Evolutionary conservation across 2,113 vertebrate genomes (phyloP).

Genomic region (Sceloporus tristichus): DNA sequence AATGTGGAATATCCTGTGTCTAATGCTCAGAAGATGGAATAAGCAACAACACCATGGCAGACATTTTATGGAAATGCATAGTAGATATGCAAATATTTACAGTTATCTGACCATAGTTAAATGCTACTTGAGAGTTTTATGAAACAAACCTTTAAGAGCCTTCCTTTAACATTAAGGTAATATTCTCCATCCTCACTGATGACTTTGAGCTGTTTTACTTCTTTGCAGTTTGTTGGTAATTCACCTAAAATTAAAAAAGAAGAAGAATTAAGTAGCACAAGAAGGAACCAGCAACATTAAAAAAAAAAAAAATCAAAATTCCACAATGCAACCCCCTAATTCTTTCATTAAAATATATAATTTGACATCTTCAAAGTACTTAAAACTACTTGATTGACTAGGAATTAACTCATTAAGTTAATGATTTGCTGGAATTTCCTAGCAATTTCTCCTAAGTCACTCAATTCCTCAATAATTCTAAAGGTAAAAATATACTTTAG

Average conservation of each 20-base stretch:
- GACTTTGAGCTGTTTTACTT: conserved; percentile 78
- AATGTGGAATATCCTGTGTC: background rate
- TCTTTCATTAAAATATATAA: background rate
- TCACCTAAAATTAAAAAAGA: conserved; percentile 80
- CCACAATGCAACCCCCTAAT: background rate
- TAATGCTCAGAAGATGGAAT: background rate
- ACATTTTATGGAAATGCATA: background rate
- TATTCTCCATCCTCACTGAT: conserved; percentile 86
- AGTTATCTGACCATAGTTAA: background rate
- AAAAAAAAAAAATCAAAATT: background rate
- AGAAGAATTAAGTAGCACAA: background rate
- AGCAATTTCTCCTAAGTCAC: background rate
- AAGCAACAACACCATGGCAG: background rate
- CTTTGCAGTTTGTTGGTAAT: conserved; percentile 88
- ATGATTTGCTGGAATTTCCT: no score
- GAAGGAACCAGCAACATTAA: conserved; percentile 27
- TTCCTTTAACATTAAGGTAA: conserved; percentile 87
- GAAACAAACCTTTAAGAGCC: conserved; percentile 84
- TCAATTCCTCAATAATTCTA: no score
- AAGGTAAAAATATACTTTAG: no score
- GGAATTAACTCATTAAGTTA: no score
- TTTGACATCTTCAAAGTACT: background rate
- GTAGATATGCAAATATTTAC: no score
- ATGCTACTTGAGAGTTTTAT: background rate
- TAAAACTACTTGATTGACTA: background rate